Evolutionary conservation across 2,888 invertebrate species (phyloP).

Genomic region (Miltochrista miniata): DNA sequence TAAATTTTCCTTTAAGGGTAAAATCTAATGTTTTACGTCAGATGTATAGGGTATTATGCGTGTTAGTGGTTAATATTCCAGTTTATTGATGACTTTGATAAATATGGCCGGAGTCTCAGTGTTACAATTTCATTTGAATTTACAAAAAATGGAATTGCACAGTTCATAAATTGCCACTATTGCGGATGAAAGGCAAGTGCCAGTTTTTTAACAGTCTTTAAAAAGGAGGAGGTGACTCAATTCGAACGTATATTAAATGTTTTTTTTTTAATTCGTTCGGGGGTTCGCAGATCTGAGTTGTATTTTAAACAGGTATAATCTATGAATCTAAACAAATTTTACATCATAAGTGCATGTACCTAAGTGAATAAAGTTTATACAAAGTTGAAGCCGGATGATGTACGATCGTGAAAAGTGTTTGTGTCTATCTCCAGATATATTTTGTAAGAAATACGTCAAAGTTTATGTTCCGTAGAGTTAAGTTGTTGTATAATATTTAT

Average conservation of each 20-base stretch:
- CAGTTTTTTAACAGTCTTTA: no score
- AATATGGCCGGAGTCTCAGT: no score
- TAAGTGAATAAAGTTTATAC: background rate
- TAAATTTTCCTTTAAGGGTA: conserved; percentile 16
- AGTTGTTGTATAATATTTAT: background rate
- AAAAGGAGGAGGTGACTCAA: no score
- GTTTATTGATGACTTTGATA: background rate
- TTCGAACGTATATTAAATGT: no score
- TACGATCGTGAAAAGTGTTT: background rate
- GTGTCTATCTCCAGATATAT: background rate
- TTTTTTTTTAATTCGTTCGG: no score
- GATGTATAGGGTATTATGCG: conserved; percentile 1
- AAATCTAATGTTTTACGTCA: conserved; percentile 20
- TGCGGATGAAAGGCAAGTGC: no score
- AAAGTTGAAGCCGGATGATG: background rate
- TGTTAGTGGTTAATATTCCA: conserved; percentile 6
- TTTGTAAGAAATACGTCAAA: background rate
- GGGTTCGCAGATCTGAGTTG: no score
- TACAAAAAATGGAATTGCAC: no score
- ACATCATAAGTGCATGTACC: background rate
- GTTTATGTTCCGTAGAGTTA: background rate
- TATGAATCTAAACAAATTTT: background rate
- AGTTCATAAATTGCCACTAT: no score
- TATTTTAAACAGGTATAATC: no score
- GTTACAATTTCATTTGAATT: no score